Conservation (phyloP, 1,140 invertebrate genomes). For the Eupeodes corollae region DNA sequence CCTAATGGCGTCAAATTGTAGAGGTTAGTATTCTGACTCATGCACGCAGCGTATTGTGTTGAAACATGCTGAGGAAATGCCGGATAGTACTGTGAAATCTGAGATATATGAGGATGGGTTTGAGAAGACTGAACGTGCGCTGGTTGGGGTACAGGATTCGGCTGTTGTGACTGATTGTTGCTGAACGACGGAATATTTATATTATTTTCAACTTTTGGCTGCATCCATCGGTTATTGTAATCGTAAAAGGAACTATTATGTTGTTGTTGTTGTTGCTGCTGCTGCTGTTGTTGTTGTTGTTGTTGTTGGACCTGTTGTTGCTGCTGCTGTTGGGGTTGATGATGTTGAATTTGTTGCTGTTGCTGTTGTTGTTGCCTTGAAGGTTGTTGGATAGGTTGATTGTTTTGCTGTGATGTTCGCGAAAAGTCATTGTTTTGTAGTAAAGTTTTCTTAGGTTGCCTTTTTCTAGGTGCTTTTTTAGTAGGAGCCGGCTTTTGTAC, state of each 20-base stretch:
- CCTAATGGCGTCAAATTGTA: conserved; percentile 32
- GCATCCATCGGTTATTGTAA: too few relatives aligned
- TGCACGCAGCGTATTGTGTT: conserved; percentile 33
- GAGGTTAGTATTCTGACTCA: conserved; percentile 37
- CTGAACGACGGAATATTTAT: conserved; percentile 1
- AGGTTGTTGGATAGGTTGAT: conserved; percentile 24
- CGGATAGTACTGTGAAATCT: conserved; percentile 31
- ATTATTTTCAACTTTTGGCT: too few relatives aligned
- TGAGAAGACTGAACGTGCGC: conserved; percentile 33
- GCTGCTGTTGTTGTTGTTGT: conserved; percentile 26
- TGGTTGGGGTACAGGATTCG: conserved; percentile 29
- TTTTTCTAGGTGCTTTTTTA: conserved; percentile 32
- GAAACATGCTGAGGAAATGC: conserved; percentile 34
- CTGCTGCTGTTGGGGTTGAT: conserved; percentile 21
- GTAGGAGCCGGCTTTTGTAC: conserved; percentile 21
- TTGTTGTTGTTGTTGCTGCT: conserved; percentile 19
- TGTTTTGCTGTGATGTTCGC: conserved; percentile 18
- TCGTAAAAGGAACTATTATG: neutral
- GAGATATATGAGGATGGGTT: conserved; percentile 29
- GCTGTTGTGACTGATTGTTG: conserved; percentile 16
- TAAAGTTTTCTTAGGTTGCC: conserved; percentile 33
- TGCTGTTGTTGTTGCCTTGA: conserved; percentile 12
- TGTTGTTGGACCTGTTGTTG: conserved; percentile 14
- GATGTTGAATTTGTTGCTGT: conserved; percentile 23
- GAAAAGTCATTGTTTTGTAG: conserved; percentile 28